These are phyloP conservation scores for Salvelinus alpinus DNA, from an alignment of 2,113 vertebrate genomes.

Conservation along the genomic window DNA sequence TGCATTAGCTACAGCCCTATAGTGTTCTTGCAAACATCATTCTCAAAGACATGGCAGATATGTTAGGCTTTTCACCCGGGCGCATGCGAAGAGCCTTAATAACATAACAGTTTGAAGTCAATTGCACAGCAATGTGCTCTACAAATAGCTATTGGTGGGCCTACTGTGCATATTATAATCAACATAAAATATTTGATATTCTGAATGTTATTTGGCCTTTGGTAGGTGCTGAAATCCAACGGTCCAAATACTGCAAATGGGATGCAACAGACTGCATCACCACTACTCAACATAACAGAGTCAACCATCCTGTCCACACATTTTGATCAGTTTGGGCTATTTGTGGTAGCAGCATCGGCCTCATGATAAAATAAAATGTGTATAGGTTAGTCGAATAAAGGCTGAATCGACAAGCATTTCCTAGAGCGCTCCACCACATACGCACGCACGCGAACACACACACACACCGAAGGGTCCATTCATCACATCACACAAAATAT, in stretches of 20 bases:
- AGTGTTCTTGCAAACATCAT: neutral
- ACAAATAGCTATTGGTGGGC: neutral
- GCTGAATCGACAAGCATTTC: neutral
- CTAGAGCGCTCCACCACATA: neutral
- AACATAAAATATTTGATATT: neutral
- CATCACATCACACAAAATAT: neutral
- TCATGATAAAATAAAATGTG: neutral
- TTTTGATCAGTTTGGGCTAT: neutral
- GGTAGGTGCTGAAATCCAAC: neutral
- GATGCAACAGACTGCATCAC: conserved; percentile 2
- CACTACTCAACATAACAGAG: neutral
- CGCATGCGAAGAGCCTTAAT: neutral
- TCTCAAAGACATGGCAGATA: neutral
- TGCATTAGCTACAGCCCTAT: neutral
- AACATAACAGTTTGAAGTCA: neutral
- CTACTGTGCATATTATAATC: neutral
- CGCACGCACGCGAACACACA: neutral
- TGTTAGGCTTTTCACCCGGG: neutral
- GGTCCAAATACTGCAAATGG: neutral
- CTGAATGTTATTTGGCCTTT: neutral
- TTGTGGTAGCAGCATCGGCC: neutral
- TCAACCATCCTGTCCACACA: neutral
- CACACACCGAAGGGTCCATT: neutral
- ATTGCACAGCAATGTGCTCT: neutral
- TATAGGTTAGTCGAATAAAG: neutral